A percentile compares a stretch with the other conserved stretches of the same genome.
Evolutionary conservation across 53 echinoderm and acorn worm species (phyloP).

Genomic region (Zoroaster sp.): DNA sequence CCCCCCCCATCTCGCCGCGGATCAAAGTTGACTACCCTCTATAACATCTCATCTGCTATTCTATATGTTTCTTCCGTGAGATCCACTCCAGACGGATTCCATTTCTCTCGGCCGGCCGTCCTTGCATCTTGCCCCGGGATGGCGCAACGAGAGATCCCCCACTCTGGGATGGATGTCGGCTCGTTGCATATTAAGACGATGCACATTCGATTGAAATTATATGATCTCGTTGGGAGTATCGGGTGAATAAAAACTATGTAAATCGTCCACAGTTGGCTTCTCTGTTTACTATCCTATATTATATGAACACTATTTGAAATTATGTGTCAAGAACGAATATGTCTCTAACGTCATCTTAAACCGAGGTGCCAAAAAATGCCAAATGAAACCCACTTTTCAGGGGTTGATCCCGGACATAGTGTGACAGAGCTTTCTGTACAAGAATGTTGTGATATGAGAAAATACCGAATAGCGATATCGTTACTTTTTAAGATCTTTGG

Average conservation of each 20-base stretch:
- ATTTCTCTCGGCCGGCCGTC: constrained; percentile 46
- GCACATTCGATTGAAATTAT: constrained; percentile 24
- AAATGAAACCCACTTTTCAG: too few relatives aligned
- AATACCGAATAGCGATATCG: too few relatives aligned
- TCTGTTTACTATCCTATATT: not conserved
- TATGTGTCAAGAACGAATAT: not conserved
- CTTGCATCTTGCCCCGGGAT: constrained; percentile 40
- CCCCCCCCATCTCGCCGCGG: not conserved
- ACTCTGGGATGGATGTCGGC: not conserved
- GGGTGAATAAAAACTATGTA: constrained; percentile 19
- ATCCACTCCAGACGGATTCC: constrained; percentile 49
- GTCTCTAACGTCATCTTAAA: not conserved
- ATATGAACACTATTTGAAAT: not conserved
- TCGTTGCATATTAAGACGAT: not conserved
- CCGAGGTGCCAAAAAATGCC: too few relatives aligned
- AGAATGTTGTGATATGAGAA: too few relatives aligned
- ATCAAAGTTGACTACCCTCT: constrained; percentile 54
- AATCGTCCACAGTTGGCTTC: constrained; percentile 3
- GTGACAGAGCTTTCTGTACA: too few relatives aligned
- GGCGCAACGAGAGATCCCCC: constrained; percentile 30
- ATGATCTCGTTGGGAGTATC: constrained; percentile 38
- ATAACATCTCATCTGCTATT: constrained; percentile 28
- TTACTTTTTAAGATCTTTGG: too few relatives aligned
- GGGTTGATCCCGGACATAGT: too few relatives aligned
- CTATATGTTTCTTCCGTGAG: constrained; percentile 19